Base-by-base conservation (phyloP, 2,113 vertebrate species). In the Lepus europaeus region DNA sequence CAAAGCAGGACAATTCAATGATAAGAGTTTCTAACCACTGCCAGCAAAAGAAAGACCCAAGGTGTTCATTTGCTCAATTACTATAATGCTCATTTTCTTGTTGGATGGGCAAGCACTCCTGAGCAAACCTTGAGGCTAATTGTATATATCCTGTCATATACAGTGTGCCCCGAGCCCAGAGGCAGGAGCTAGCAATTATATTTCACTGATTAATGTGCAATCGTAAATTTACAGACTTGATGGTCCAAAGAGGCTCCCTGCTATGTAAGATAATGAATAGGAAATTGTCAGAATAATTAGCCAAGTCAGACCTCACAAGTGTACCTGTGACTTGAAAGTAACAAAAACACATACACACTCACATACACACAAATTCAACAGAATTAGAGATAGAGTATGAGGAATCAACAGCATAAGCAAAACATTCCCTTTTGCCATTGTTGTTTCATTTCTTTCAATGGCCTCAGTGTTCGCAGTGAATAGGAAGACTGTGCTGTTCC, bases 231-330 rank as follows among this genome's bases (percentile, higher is more conserved):
- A 96, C 59, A 95, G 91, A 83, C 90, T 95, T 93, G 79, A 96
- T 96, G 92, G 96, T 95, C 97, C 96, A 97, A 96, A 96, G 82
- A 95, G 95, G 36, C 86, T 96, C 92, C 81, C 95, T 96, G 84
- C 93, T 72, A 85, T 72, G 68, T 92, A 73, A 97, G 69, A 87
- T 96, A 97, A 98, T 93, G 72, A 97, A 96, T 92, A 97, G 91
- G 56, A 97, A 96, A 97, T 89, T 96, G 91, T 97, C 53, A 95
- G 45, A 97, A 94, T 97, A 98, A 97, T 97, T 95, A 97, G 80
- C 86, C 61, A 92, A 94, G 61, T 96, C 90, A 96, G 93, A 92
- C 0, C 2, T 94, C 64, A 91, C 45, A 89, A 95, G 66, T 89
- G 76, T 93, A 94, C 61, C 84, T 96, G 72, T 86, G 49, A 39